Evolutionary conservation across 2,113 vertebrate genomes (phyloP), one percentile per base, ranked within the genome.

Genomic region (Alaudala cheleensis): DNA sequence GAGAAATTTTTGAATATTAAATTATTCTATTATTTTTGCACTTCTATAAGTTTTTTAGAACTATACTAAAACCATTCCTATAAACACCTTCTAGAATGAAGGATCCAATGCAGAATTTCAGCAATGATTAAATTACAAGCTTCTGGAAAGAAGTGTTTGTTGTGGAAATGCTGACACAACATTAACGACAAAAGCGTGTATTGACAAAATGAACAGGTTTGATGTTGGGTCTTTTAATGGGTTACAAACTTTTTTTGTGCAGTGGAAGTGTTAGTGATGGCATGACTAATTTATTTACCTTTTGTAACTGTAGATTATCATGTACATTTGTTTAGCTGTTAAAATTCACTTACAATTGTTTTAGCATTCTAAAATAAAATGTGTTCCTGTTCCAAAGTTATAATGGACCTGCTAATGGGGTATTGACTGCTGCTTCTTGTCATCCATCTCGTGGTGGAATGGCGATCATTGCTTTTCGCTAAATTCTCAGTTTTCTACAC

Each of bases 401-500:
- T 96, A 97, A 97, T 96, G 94, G 86, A 93, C 85, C 97, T 93
- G 58, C 82, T 98, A 97, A 97, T 97, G 90, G 64, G 45, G 39
- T 97, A 97, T 97, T 97, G 97, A 97, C 95, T 95, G 71, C 74
- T 86, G 39, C 85, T 95, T 73, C 94, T 96, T 97, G 65, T 86
- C 86, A 96, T 97, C 81, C 56, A 69, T 97, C 92, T 97, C 93
- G 64, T 87, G 49, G 70, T 70, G 47, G 60, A 89, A 94, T 94
- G 39, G 37, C 93, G 91, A 89, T 97, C 92, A 90, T 97, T 97
- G 85, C 54, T 96, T 39, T 92, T 96, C 81, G 83, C 82, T 92
- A 88, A 97, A 94, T 95, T 96, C 76, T 71, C 51, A 50, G 56
- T 96, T 96, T 96, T 94, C 40, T 91, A 50, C 25, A 67, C 45